Evolutionary conservation across 1,140 invertebrate genomes (phyloP).

Genomic region (Tetramorium parvispinum): DNA sequence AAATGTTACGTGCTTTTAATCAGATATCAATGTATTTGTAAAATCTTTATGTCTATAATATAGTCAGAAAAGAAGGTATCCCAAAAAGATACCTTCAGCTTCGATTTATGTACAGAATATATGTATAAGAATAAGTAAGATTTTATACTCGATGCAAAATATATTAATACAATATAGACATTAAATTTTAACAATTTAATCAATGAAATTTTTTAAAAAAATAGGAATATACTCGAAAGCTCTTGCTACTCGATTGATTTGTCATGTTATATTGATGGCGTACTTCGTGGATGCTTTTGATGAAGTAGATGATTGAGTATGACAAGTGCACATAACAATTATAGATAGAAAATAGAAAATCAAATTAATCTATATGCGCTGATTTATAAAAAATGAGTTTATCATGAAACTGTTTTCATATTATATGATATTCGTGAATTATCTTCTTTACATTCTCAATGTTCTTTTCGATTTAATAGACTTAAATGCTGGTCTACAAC

Average conservation of each 20-base stretch:
- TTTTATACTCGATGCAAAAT: slow-evolving; percentile 73
- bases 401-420: slow-evolving; percentile 54
- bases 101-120: slow-evolving; percentile 76
- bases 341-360: slow-evolving; percentile 52
- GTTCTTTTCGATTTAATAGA: slow-evolving; percentile 51
- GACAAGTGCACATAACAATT: slow-evolving; percentile 38
- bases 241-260: slow-evolving; percentile 47
- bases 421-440: slow-evolving; percentile 36
- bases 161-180: slow-evolving; percentile 60
- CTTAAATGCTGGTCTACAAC: too few species aligned
- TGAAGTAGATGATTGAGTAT: slow-evolving; percentile 37
- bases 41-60: slow-evolving; percentile 81
- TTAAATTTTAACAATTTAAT: slow-evolving; percentile 30
- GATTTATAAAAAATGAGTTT: slow-evolving; percentile 24
- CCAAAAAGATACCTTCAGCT: slow-evolving; percentile 55
- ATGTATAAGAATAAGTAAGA: slow-evolving; percentile 71
- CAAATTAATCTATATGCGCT: slow-evolving; percentile 54
- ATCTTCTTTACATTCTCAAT: slow-evolving; percentile 28
- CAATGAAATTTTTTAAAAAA: slow-evolving; percentile 51
- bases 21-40: slow-evolving; percentile 67
- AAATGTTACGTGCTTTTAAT: slow-evolving; percentile 81
- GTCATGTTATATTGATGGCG: slow-evolving; percentile 44
- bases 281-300: slow-evolving; percentile 45
- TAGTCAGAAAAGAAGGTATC: slow-evolving; percentile 53
- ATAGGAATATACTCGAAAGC: slow-evolving; percentile 37